Percentiles rank a stretch among this genome's conserved stretches.
These are phyloP conservation scores for Aphelinus atriplicis DNA, from an alignment of 1,140 invertebrate species.

Conservation along the genomic window DNA sequence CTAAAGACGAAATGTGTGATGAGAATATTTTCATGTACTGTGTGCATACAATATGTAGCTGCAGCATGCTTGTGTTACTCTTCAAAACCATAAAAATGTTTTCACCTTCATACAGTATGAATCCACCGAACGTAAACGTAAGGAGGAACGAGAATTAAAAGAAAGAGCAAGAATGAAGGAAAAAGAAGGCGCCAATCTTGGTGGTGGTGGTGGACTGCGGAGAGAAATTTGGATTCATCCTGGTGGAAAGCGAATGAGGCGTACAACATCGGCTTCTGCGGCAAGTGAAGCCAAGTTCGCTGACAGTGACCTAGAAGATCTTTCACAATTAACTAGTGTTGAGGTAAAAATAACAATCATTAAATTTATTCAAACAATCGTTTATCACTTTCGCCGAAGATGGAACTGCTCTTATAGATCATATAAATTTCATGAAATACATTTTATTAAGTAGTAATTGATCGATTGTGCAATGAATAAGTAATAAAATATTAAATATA, in stretches of 20 bases:
- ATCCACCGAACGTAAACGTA: constrained; percentile 78
- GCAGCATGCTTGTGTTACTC: neutral
- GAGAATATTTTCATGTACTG: constrained; percentile 28
- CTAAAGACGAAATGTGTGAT: constrained; percentile 4
- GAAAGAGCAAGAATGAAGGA: constrained; percentile 70
- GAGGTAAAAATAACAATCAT: constrained; percentile 68
- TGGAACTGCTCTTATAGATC: no score
- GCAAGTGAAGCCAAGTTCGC: constrained; percentile 62
- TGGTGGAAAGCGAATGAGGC: constrained; percentile 73
- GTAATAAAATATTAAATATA: no score
- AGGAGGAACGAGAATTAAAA: constrained; percentile 71
- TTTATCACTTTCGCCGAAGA: no score
- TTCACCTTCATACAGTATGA: constrained; percentile 73
- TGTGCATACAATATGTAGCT: constrained; percentile 38
- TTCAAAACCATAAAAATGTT: neutral
- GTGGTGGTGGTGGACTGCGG: constrained; percentile 66
- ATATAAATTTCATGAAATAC: no score
- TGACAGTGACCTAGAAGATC: constrained; percentile 73
- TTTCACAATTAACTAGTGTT: constrained; percentile 75
- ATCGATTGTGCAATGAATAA: no score
- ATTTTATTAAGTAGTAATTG: no score
- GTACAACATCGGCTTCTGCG: constrained; percentile 70
- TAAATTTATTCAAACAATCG: no score
- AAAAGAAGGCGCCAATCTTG: constrained; percentile 64
- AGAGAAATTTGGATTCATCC: constrained; percentile 87